Evolutionary conservation across 1,140 invertebrate species (phyloP).

Genomic region (Atta texana): DNA sequence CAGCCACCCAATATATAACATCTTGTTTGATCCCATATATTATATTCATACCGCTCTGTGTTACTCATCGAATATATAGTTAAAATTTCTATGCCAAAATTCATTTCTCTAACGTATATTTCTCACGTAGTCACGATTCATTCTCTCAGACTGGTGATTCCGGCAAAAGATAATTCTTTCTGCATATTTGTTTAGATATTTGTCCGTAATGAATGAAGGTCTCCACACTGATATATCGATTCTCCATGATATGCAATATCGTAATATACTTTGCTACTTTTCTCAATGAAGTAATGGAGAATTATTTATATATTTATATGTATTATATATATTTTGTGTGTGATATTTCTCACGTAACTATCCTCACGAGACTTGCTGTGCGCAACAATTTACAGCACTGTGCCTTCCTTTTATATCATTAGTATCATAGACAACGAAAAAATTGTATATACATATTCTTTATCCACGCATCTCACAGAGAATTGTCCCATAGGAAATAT

Average conservation of each 20-base stretch:
- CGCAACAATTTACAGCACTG: not conserved
- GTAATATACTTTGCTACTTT: slow-evolving; percentile 56
- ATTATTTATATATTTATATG: slow-evolving; percentile 49
- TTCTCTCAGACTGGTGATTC: slow-evolving; percentile 30
- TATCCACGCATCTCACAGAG: not conserved
- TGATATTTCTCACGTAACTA: slow-evolving; percentile 55
- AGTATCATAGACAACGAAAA: slow-evolving; percentile 45
- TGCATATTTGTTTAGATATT: slow-evolving; percentile 54
- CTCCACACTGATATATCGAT: slow-evolving; percentile 59
- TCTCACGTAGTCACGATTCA: slow-evolving; percentile 42
- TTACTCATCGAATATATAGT: slow-evolving; percentile 80
- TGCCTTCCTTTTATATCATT: slow-evolving; percentile 24
- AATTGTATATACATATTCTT: slow-evolving; percentile 32
- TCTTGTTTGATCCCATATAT: slow-evolving; percentile 84
- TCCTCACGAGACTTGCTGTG: slow-evolving; percentile 26
- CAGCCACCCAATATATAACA: slow-evolving; percentile 81
- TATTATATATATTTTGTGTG: slow-evolving; percentile 5
- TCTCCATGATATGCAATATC: slow-evolving; percentile 70
- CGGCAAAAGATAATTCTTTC: slow-evolving; percentile 43
- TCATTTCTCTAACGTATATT: slow-evolving; percentile 67
- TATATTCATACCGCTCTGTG: slow-evolving; percentile 77
- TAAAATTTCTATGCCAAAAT: slow-evolving; percentile 84
- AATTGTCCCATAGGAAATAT: slow-evolving; percentile 56
- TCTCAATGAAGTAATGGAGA: slow-evolving; percentile 41
- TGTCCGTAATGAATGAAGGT: slow-evolving; percentile 54